Base-by-base conservation (phyloP, 64 coral and sea anemone species). In the Trachythela sp. region DNA sequence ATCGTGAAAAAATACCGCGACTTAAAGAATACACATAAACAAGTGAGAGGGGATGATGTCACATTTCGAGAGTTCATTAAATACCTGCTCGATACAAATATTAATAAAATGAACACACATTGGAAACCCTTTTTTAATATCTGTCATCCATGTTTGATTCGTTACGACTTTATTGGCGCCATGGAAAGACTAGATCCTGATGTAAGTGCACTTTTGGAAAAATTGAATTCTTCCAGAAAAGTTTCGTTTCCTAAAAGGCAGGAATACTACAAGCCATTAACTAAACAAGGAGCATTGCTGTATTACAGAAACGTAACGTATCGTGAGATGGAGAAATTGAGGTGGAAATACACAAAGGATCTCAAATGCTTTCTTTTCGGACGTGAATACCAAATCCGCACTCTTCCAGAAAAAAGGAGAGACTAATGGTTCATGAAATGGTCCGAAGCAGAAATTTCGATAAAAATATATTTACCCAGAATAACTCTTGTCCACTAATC, bases 21-120 rank as follows among this genome's bases (percentile, higher is more conserved):
- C 20, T 26, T 27, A 8, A 64, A n/a, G n/a, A n/a, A 64, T n/a
- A 8, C 20, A 64, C 6, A 1, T 27, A 6, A 5, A n/a, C 6
- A 20, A n/a, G 56, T 64, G 8, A 64, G 22, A 64, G 17, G 56
- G 8, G 26, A 22, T 27, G 56, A 64, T n/a, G 26, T 64, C 20
- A 80, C 75, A 36, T 80, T 80, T 80, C 75, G 75, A 80, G 75
- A 80, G 31, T 80, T 80, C 38, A 39, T 80, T 80, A 5, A 39
- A 17, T 80, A 80, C 75, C 11, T 80, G 11, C 9, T 37, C 14
- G 33, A 80, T 80, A 30, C 15, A 80, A 80, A 80, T 2, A 80
- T 9, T 36, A 8, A 13, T 15, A 80, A 36, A 5, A 80, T 80
- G 75, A 36, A 80, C 20, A 2, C 0, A 30, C 75, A 80, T 37